phyloP scores from a whole-genome alignment of 2,888 invertebrate species.

The Stratiomys singularior region DNA sequence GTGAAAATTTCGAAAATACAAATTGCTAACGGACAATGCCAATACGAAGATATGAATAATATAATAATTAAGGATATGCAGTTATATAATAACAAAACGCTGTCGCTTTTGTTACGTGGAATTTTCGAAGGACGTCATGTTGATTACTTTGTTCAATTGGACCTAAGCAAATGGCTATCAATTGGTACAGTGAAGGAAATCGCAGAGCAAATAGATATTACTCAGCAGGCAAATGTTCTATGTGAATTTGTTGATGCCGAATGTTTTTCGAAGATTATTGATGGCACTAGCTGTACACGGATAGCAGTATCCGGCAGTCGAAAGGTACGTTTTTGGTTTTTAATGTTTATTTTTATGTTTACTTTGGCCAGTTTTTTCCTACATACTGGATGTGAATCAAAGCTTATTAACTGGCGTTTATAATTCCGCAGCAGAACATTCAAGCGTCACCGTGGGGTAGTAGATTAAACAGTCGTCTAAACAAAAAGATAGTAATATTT shows the following conservation, averaged over 20 bases:
- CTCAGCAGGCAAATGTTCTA: slow-evolving; percentile 57
- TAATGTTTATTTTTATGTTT: too few species aligned
- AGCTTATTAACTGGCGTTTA: too few species aligned
- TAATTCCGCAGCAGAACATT: too few species aligned
- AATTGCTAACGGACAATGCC: slow-evolving; percentile 66
- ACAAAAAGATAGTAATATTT: too few species aligned
- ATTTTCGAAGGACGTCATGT: slow-evolving; percentile 67
- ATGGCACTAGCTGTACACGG: slow-evolving; percentile 73
- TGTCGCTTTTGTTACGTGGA: slow-evolving; percentile 78
- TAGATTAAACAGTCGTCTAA: too few species aligned
- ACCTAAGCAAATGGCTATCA: slow-evolving; percentile 61
- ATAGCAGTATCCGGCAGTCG: slow-evolving; percentile 87
- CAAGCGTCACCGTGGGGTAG: too few species aligned
- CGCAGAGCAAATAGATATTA: slow-evolving; percentile 57
- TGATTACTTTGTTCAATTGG: slow-evolving; percentile 67
- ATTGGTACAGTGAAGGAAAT: slow-evolving; percentile 62
- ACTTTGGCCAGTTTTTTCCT: too few species aligned
- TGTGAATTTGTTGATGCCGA: slow-evolving; percentile 68
- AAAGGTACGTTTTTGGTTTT: slow-evolving; percentile 59
- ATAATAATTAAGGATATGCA: slow-evolving; percentile 74
- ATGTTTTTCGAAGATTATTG: slow-evolving; percentile 70
- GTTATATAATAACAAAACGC: slow-evolving; percentile 74
- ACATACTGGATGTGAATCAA: too few species aligned
- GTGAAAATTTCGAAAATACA: slow-evolving; percentile 69
- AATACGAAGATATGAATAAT: slow-evolving; percentile 52